Percentiles rank a stretch among this genome's conserved stretches.
phyloP scores from a whole-genome alignment of 2,888 invertebrate species.

The Clanis bilineata region DNA sequence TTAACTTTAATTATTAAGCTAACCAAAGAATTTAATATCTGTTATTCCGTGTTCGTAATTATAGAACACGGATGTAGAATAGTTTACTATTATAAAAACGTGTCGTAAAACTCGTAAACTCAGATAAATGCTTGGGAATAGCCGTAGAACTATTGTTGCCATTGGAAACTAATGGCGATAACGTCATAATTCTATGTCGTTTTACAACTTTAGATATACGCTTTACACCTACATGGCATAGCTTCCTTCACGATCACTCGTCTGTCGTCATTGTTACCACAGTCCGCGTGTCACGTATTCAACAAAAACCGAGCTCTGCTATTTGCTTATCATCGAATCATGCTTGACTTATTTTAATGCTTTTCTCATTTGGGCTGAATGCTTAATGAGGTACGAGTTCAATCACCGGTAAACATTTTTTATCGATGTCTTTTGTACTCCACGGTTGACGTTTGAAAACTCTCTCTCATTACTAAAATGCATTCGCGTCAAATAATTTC shows the following conservation, averaged over 20 bases:
- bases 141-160: not conserved
- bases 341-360: conserved; percentile 33
- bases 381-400: conserved; percentile 26
- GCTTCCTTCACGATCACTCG: not conserved
- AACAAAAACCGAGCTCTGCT: conserved; percentile 14
- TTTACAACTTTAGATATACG: conserved; percentile 1
- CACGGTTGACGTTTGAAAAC: not conserved
- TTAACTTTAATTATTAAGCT: not conserved
- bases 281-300: not conserved
- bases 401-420: conserved; percentile 36
- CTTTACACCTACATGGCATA: not conserved
- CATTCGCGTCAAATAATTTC: not conserved
- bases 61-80: not conserved
- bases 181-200: conserved; percentile 21
- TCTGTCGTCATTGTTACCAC: no score
- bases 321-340: conserved; percentile 27
- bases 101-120: not conserved
- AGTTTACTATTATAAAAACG: not conserved
- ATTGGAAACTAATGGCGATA: not conserved
- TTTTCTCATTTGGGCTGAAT: conserved; percentile 36
- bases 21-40: not conserved
- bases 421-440: conserved; percentile 15
- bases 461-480: conserved; percentile 9
- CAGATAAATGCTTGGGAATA: not conserved
- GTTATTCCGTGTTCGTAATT: not conserved